Conservation (phyloP, 2,113 vertebrate species). For the Gasterosteus nipponicus region DNA sequence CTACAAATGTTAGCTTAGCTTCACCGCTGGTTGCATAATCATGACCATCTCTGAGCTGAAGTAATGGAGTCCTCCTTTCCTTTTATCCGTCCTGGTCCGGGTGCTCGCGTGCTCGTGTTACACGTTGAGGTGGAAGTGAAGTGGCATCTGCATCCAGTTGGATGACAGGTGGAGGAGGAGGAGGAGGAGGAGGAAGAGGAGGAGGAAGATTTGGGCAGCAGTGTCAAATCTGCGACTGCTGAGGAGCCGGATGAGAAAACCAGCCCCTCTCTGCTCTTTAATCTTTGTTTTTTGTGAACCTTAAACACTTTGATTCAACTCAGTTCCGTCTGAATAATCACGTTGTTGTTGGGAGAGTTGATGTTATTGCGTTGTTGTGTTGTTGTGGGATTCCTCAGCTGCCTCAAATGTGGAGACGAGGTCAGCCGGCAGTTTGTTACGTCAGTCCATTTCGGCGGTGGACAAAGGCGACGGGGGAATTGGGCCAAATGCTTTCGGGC, state of each 20-base stretch:
- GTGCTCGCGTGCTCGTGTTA: background rate
- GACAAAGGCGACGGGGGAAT: constrained; percentile 43
- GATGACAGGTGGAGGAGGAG: background rate
- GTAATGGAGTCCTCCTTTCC: background rate
- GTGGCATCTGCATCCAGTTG: background rate
- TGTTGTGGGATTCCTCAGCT: constrained; percentile 53
- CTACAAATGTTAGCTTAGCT: background rate
- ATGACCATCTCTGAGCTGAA: background rate
- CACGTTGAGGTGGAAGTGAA: background rate
- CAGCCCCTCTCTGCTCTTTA: constrained; percentile 1
- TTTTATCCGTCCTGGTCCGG: background rate
- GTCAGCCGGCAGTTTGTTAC: constrained; percentile 50
- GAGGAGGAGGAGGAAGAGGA: background rate
- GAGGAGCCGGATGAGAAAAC: constrained; percentile 2
- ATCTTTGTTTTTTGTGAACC: constrained; percentile 35
- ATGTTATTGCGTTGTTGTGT: constrained; percentile 25
- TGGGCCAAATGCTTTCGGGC: constrained; percentile 33
- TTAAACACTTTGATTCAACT: constrained; percentile 4
- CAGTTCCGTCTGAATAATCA: constrained; percentile 2
- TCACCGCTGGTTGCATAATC: background rate
- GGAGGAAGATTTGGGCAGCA: background rate
- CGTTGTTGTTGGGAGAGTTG: constrained; percentile 25
- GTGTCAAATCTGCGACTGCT: background rate
- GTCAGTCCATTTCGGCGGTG: constrained; percentile 45
- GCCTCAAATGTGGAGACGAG: constrained; percentile 23